phyloP scores from a whole-genome alignment of 2,797 vertebrate genomes.

The Syncerus caffer region DNA sequence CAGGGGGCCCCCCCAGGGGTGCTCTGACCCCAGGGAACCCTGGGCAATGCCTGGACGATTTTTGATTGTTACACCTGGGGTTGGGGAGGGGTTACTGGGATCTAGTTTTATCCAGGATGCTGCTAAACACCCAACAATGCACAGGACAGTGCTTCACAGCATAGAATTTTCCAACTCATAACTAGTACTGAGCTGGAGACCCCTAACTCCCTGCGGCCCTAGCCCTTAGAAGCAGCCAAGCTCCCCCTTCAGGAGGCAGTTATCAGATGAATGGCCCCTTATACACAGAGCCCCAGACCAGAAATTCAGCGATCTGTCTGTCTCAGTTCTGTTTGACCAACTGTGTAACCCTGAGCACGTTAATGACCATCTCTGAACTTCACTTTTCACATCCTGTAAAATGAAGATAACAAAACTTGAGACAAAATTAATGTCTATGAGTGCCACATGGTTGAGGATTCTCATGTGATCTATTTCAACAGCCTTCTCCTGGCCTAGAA shows the following conservation, averaged over 20 bases:
- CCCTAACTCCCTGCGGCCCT: neutral
- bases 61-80: neutral
- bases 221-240: neutral
- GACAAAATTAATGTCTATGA: neutral
- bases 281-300: neutral
- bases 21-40: neutral
- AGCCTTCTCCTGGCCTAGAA: neutral
- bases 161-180: no score
- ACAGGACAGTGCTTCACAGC: no score
- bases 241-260: neutral
- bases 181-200: neutral
- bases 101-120: neutral
- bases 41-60: neutral
- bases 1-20: rapidly evolving
- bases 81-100: neutral
- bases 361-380: neutral
- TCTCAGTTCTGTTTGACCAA: neutral
- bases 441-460: neutral
- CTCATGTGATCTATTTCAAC: rapidly evolving
- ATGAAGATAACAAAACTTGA: neutral
- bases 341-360: neutral
- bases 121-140: no score
- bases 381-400: neutral
- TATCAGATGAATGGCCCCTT: rapidly evolving
- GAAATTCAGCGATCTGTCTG: neutral